Conservation (phyloP, 2,888 invertebrate species). For the Frankliniella fusca region DNA sequence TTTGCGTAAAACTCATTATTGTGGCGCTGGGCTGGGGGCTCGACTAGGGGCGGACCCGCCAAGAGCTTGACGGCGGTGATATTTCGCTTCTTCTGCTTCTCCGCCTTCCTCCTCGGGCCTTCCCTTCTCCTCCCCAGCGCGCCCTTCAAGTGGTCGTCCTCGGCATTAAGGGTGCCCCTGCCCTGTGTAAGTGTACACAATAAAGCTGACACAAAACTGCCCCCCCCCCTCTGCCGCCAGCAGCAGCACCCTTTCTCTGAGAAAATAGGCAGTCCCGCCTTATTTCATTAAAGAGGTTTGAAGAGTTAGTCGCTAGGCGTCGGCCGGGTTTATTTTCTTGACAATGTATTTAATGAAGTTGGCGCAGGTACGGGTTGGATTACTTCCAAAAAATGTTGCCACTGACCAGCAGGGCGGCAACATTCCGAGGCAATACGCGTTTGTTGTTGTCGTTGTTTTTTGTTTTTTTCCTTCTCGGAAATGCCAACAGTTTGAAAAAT, state of each 20-base stretch:
- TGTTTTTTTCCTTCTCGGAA: no score
- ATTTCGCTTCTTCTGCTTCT: not conserved
- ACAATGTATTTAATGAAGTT: not conserved
- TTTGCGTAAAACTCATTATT: slow-evolving; percentile 26
- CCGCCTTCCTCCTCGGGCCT: not conserved
- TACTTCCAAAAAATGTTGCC: no score
- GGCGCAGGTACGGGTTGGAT: no score
- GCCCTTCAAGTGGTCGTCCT: slow-evolving; percentile 9
- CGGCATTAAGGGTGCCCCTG: not conserved
- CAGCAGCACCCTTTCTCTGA: not conserved
- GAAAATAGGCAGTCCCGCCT: slow-evolving; percentile 12
- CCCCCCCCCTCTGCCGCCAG: not conserved
- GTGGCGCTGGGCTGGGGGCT: slow-evolving; percentile 14
- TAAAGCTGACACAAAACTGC: slow-evolving; percentile 9
- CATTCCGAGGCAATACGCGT: no score
- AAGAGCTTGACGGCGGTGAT: slow-evolving; percentile 17
- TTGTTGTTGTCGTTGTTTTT: no score
- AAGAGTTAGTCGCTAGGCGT: no score
- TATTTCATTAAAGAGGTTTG: not conserved
- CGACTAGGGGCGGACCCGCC: not conserved
- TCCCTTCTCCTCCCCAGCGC: not conserved
- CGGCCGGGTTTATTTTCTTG: not conserved
- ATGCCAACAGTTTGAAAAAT: no score
- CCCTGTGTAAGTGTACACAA: slow-evolving; percentile 15
- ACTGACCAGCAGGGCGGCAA: no score